phyloP scores from a whole-genome alignment of 2,797 vertebrate genomes.

The Iguana delicatissima region DNA sequence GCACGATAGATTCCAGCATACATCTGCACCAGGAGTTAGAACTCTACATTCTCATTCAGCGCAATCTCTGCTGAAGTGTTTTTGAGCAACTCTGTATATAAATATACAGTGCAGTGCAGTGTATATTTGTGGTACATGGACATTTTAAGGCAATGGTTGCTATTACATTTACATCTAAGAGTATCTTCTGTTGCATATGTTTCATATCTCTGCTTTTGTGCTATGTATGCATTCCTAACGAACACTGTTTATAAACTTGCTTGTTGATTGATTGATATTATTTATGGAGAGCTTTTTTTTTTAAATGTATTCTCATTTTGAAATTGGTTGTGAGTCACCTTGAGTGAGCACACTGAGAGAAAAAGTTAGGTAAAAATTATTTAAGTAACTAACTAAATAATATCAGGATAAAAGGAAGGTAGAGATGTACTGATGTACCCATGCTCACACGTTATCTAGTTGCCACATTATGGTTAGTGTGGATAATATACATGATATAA shows the following conservation, averaged over 20 bases:
- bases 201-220: neutral
- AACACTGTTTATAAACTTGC: neutral
- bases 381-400: conserved; percentile 6
- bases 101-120: neutral
- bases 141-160: neutral
- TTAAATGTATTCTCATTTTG: neutral
- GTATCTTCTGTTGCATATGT: neutral
- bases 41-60: no score
- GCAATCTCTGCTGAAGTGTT: neutral
- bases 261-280: neutral
- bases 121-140: neutral
- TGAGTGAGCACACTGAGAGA: neutral
- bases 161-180: neutral
- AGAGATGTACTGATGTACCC: neutral
- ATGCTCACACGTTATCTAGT: neutral
- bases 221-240: neutral
- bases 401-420: neutral
- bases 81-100: neutral
- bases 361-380: neutral
- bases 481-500: neutral
- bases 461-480: neutral
- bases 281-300: neutral
- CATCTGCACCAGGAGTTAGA: neutral
- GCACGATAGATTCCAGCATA: neutral
- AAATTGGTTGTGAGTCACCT: neutral